phyloP scores from a whole-genome alignment of 2,797 vertebrate genomes.

The Sarcoramphus papa region DNA sequence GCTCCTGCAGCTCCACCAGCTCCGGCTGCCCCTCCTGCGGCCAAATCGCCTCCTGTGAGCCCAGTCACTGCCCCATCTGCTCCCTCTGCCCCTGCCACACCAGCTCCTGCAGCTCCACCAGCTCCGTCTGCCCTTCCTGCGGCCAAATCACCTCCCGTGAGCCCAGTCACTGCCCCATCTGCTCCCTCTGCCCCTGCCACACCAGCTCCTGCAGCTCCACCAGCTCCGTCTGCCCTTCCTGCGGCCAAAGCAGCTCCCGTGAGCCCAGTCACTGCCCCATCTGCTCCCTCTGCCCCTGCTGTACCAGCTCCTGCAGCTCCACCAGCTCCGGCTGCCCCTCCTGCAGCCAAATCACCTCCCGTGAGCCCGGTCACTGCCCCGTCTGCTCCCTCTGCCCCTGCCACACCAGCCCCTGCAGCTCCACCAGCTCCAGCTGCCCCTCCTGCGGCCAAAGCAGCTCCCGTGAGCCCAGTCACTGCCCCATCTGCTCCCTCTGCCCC shows the following conservation, averaged over 20 bases:
- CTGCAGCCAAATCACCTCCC: not conserved
- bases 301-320: not conserved
- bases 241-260: not conserved
- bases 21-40: not conserved
- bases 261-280: not conserved
- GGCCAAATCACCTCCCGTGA: not conserved
- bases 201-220: slow-evolving; percentile 9
- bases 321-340: not conserved
- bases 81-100: not conserved
- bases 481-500: not conserved
- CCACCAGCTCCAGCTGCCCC: no score
- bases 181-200: not conserved
- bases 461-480: not conserved
- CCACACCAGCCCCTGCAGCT: not conserved
- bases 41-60: not conserved
- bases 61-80: accelerated
- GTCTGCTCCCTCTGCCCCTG: not conserved
- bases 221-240: not conserved
- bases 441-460: not conserved
- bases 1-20: no score
- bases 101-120: not conserved
- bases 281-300: not conserved
- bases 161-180: not conserved
- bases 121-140: not conserved
- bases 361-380: accelerated